These are phyloP conservation scores for Carcina quercana DNA, from an alignment of 2,888 invertebrate species.

Conservation along the genomic window DNA sequence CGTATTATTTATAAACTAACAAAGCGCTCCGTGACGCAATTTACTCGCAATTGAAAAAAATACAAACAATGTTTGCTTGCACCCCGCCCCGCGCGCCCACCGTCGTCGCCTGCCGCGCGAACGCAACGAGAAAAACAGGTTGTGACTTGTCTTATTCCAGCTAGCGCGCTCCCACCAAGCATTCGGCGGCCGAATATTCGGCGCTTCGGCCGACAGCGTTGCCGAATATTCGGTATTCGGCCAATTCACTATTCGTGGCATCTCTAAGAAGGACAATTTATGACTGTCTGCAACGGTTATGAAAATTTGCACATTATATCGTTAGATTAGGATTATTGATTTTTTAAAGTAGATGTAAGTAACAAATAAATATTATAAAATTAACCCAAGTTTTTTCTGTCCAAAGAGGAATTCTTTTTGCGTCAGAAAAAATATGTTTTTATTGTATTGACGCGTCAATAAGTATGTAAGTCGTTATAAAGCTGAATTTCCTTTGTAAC, in stretches of 20 bases:
- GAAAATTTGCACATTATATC: too few relatives aligned
- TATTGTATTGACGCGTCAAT: too few relatives aligned
- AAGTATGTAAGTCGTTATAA: too few relatives aligned
- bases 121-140: slow-evolving; percentile 4
- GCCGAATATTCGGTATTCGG: slow-evolving; percentile 17
- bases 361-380: too few relatives aligned
- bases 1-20: slow-evolving; percentile 1
- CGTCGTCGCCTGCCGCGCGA: slow-evolving; percentile 3
- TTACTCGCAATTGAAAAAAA: slow-evolving; percentile 7
- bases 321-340: too few relatives aligned
- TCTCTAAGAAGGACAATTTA: too few relatives aligned
- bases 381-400: too few relatives aligned
- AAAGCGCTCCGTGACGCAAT: slow-evolving; percentile 5
- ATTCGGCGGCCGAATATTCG: slow-evolving; percentile 10
- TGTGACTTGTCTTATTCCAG: slow-evolving; percentile 1
- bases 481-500: too few relatives aligned
- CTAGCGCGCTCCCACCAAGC: not conserved
- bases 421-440: too few relatives aligned
- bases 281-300: too few relatives aligned
- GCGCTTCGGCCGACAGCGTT: slow-evolving; percentile 13
- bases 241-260: slow-evolving; percentile 15
- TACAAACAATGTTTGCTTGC: slow-evolving; percentile 3
- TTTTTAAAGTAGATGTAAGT: too few relatives aligned
- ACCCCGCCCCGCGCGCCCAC: slow-evolving; percentile 1
- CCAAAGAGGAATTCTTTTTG: too few relatives aligned